Percentiles rank a stretch among this genome's conserved stretches.
Conservation (phyloP, 2,797 vertebrate species). For the Lycodopsis pacificus region DNA sequence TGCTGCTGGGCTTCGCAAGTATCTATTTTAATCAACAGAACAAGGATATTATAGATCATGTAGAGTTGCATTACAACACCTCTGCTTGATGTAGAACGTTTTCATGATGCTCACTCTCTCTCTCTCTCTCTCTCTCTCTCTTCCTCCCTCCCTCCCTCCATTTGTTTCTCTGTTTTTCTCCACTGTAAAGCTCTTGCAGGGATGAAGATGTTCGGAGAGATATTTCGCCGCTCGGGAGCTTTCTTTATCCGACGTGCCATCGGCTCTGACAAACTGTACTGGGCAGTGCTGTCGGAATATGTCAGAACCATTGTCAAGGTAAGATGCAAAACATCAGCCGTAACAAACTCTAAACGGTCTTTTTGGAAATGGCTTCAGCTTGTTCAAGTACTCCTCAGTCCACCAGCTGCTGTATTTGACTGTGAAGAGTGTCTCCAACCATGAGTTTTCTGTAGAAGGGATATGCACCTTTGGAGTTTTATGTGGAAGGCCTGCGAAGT, state of each 20-base stretch:
- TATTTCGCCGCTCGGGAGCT: slow-evolving; percentile 93
- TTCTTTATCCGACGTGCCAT: slow-evolving; percentile 96
- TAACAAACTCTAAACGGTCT: neutral
- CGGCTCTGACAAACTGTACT: slow-evolving; percentile 93
- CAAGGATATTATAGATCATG: neutral
- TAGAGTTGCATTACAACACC: too few relatives aligned
- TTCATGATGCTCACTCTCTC: neutral
- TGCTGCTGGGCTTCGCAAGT: slow-evolving; percentile 95
- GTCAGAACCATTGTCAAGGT: slow-evolving; percentile 94
- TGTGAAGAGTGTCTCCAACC: neutral
- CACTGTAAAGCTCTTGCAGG: slow-evolving; percentile 89
- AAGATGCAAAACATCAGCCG: slow-evolving; percentile 5
- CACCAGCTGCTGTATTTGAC: slow-evolving; percentile 1
- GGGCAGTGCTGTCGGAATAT: slow-evolving; percentile 96
- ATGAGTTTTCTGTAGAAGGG: slow-evolving; percentile 84
- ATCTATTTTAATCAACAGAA: slow-evolving; percentile 69
- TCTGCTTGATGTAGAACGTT: neutral
- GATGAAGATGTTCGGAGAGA: slow-evolving; percentile 94
- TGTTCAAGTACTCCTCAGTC: neutral
- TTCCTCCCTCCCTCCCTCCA: neutral
- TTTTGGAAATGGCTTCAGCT: neutral
- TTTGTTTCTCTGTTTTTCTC: neutral
- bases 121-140: too few relatives aligned
- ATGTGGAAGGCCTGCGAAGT: slow-evolving; percentile 94
- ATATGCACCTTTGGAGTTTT: slow-evolving; percentile 96